Conservation (phyloP, 2,113 vertebrate species). For the Podarcis cretensis region DNA sequence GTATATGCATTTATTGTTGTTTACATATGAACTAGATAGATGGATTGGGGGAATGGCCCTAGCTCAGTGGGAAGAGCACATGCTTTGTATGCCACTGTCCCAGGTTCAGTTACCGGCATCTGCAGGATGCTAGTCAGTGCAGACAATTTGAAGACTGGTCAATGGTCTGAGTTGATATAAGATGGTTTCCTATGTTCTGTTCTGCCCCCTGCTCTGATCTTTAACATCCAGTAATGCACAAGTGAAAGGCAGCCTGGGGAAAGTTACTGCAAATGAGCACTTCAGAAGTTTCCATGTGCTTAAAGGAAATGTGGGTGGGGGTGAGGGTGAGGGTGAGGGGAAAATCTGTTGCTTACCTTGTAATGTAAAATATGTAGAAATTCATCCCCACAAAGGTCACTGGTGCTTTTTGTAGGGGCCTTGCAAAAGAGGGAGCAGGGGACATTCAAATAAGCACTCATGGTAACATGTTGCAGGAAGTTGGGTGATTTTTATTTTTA, state of each 20-base stretch:
- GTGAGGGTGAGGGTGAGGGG: too few relatives aligned
- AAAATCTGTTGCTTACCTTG: neutral
- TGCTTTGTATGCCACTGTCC: too few relatives aligned
- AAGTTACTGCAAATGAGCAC: neutral
- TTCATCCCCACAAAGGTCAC: neutral
- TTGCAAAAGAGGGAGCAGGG: neutral
- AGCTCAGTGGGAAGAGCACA: too few relatives aligned
- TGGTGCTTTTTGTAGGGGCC: neutral
- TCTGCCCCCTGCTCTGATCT: neutral
- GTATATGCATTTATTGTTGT: neutral
- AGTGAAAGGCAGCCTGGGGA: neutral
- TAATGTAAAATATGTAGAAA: neutral
- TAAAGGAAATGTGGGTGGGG: neutral
- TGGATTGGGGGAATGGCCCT: neutral
- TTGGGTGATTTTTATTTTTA: neutral
- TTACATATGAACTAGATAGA: neutral
- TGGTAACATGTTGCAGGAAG: neutral
- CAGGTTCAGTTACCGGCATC: too few relatives aligned
- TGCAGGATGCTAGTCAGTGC: too few relatives aligned
- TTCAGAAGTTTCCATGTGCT: neutral
- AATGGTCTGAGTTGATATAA: neutral
- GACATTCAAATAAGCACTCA: neutral
- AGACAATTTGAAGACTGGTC: neutral
- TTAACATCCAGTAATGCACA: neutral
- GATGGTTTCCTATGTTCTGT: neutral